phyloP scores from a whole-genome alignment of 2,113 vertebrate genomes.

The Rhipidura dahli region DNA sequence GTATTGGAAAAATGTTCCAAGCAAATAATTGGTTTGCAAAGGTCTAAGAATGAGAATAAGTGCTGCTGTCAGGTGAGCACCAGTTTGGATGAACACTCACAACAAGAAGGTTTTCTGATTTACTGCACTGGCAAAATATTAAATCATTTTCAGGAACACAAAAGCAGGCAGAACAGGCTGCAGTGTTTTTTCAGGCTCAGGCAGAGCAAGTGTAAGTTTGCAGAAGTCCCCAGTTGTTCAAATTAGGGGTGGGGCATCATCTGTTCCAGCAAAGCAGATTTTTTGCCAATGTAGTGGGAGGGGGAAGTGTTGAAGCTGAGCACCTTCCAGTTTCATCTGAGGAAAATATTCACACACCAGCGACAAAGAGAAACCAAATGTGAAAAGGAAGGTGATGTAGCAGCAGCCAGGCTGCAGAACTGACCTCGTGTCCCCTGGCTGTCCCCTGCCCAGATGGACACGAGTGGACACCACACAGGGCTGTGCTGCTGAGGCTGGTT shows the following conservation, averaged over 20 bases:
- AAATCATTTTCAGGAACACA: not conserved
- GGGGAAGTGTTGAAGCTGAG: not conserved
- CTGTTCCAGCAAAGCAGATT: not conserved
- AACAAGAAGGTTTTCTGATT: not conserved
- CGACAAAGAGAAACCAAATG: not conserved
- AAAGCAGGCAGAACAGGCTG: not conserved
- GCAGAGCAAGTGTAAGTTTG: not conserved
- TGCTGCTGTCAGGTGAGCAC: not conserved
- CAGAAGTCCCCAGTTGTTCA: not conserved
- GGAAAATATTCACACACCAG: fast-evolving
- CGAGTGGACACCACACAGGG: fast-evolving
- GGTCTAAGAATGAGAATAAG: not conserved
- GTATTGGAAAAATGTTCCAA: not conserved
- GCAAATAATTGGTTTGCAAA: not conserved
- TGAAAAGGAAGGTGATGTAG: not conserved
- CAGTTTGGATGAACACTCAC: not conserved
- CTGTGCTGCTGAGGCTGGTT: not conserved
- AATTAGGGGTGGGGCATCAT: not conserved
- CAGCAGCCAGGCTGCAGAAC: not conserved
- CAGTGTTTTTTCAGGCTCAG: not conserved
- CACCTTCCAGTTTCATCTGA: not conserved
- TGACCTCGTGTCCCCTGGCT: fast-evolving
- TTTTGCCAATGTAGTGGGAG: not conserved
- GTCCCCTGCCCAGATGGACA: fast-evolving
- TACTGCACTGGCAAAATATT: not conserved